Evolutionary conservation across 2,113 vertebrate species (phyloP).

Genomic region (Oncorhynchus keta): DNA sequence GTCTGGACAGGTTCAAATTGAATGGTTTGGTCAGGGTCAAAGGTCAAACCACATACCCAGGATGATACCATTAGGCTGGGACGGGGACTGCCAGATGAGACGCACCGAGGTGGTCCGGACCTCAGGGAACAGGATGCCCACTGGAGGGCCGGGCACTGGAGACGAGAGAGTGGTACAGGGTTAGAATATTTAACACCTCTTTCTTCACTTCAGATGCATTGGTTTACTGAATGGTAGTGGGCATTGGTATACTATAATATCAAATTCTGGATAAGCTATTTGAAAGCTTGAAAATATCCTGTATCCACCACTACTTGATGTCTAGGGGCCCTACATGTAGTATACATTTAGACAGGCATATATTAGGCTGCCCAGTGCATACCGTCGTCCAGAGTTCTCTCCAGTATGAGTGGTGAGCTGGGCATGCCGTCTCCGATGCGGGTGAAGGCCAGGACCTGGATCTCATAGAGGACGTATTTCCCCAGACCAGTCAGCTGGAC

Average conservation of each 20-base stretch:
- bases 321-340: not conserved
- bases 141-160: slow-evolving; percentile 88
- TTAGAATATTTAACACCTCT: not conserved
- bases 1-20: not conserved
- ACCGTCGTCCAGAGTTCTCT: slow-evolving; percentile 94
- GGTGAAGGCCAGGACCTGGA: slow-evolving; percentile 92
- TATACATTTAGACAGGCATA: not conserved
- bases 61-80: slow-evolving; percentile 91
- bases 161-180: not conserved
- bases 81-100: slow-evolving; percentile 91
- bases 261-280: too few relatives aligned
- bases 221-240: too few relatives aligned
- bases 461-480: slow-evolving; percentile 92
- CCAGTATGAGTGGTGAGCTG: slow-evolving; percentile 84
- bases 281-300: too few relatives aligned
- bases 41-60: slow-evolving; percentile 73
- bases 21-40: not conserved
- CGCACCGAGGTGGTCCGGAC: slow-evolving; percentile 89
- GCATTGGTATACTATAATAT: too few relatives aligned
- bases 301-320: too few relatives aligned
- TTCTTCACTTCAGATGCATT: not conserved
- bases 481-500: slow-evolving; percentile 83
- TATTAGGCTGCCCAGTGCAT: not conserved
- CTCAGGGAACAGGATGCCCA: slow-evolving; percentile 94
- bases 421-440: slow-evolving; percentile 87